Conservation (phyloP, 2,888 invertebrate genomes). For the Gasteruption jaculator region DNA sequence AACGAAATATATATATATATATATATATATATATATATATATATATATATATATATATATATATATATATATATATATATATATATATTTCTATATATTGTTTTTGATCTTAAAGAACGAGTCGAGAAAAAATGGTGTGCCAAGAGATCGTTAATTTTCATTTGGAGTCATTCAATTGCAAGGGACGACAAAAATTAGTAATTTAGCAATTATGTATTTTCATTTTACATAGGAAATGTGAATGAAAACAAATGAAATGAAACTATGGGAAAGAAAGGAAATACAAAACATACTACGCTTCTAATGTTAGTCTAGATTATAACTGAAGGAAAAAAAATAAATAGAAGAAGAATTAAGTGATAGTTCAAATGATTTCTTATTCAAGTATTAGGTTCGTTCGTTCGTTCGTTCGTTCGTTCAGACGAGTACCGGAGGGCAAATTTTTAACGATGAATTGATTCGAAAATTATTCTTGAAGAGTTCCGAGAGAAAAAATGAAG, state of each 20-base stretch:
- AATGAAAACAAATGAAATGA: slow-evolving; percentile 29
- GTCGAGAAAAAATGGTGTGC: slow-evolving; percentile 2
- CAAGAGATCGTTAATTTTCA: slow-evolving; percentile 4
- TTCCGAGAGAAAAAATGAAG: too few species aligned
- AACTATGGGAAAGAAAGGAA: slow-evolving; percentile 26
- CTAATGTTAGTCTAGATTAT: slow-evolving; percentile 45
- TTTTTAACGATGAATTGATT: too few species aligned
- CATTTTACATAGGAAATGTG: slow-evolving; percentile 21
- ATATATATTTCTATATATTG: not conserved
- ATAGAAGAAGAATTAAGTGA: too few species aligned
- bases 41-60: not conserved
- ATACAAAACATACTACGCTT: slow-evolving; percentile 43
- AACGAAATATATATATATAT: too few species aligned
- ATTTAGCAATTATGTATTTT: not conserved
- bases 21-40: not conserved
- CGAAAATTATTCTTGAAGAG: too few species aligned
- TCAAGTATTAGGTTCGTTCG: too few species aligned
- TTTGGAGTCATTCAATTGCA: not conserved
- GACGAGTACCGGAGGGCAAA: too few species aligned
- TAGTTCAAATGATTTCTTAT: slow-evolving; percentile 40
- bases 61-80: not conserved
- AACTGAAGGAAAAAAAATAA: slow-evolving; percentile 43
- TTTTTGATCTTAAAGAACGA: not conserved
- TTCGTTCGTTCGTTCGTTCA: too few species aligned
- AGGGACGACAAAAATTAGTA: slow-evolving; percentile 1